These are phyloP conservation scores for Microcebus jonahi DNA, from an alignment of 2,113 vertebrate species.

Conservation along the genomic window DNA sequence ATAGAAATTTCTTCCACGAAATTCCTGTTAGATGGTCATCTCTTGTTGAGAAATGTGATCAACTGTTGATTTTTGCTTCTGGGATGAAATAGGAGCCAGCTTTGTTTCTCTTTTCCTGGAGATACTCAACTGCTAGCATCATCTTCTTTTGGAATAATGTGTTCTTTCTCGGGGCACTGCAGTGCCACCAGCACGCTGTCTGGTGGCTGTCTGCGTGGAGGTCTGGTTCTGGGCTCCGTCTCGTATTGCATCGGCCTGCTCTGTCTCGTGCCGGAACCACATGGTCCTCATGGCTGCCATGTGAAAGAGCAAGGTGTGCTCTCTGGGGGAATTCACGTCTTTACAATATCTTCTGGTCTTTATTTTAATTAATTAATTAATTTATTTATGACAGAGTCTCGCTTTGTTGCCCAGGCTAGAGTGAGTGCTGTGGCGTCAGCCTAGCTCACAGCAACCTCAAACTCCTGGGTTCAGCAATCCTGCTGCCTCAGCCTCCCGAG, in stretches of 20 bases:
- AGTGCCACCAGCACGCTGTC: no score
- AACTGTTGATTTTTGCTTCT: background rate
- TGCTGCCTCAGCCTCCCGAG: no score
- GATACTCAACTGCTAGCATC: background rate
- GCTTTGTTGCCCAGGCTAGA: no score
- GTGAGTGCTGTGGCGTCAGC: no score
- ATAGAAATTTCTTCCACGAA: no score
- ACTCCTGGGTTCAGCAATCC: no score
- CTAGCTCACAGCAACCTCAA: no score
- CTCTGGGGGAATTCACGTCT: background rate
- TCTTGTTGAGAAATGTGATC: background rate
- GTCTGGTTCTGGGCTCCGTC: background rate
- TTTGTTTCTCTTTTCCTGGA: background rate
- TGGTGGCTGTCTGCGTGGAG: fast-evolving
- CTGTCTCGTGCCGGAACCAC: background rate
- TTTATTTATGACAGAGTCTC: no score
- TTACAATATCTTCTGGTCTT: background rate
- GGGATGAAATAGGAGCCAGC: background rate
- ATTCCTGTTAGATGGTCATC: background rate
- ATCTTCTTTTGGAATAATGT: background rate
- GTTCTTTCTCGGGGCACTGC: background rate
- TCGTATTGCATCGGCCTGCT: fast-evolving
- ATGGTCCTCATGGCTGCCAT: background rate
- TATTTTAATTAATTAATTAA: no score
- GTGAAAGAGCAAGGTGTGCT: background rate